Percentiles rank a stretch among this genome's conserved stretches.
Conservation (phyloP, 2,888 invertebrate genomes). For the Plagodis pulveraria region DNA sequence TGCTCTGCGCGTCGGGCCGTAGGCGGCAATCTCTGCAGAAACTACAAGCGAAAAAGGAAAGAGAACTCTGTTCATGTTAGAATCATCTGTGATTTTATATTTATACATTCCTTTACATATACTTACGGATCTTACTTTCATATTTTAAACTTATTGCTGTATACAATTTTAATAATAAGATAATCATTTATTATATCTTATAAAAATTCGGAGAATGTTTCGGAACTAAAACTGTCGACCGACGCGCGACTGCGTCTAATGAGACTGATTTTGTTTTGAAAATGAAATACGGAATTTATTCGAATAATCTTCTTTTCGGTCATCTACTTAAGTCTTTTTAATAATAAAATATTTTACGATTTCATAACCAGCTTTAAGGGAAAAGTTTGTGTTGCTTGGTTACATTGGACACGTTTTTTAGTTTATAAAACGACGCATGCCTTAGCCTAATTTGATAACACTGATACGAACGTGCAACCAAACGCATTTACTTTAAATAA, state of each 20-base stretch:
- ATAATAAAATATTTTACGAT: too few relatives aligned
- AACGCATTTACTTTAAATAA: too few relatives aligned
- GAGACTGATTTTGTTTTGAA: conserved; percentile 56
- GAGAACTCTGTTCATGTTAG: conserved; percentile 73
- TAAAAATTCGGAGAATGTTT: conserved; percentile 16
- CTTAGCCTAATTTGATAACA: too few relatives aligned
- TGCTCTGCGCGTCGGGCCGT: conserved; percentile 82
- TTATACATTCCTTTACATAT: conserved; percentile 41
- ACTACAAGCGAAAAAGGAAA: conserved; percentile 73
- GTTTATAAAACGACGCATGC: too few relatives aligned
- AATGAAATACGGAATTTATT: conserved; percentile 8
- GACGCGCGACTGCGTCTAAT: conserved; percentile 45
- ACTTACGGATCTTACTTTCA: conserved; percentile 28
- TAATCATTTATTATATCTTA: background rate
- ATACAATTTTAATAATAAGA: conserved; percentile 27
- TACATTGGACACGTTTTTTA: too few relatives aligned
- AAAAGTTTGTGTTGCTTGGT: too few relatives aligned
- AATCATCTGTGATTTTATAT: conserved; percentile 58
- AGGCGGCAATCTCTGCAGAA: conserved; percentile 74
- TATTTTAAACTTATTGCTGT: conserved; percentile 33
- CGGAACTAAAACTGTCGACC: conserved; percentile 31
- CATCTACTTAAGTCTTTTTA: too few relatives aligned
- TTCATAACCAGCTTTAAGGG: too few relatives aligned
- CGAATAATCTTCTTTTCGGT: too few relatives aligned
- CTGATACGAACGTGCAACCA: too few relatives aligned